Base-by-base conservation (phyloP, 2,888 invertebrate species). In the Tolmerus cingulatus region DNA sequence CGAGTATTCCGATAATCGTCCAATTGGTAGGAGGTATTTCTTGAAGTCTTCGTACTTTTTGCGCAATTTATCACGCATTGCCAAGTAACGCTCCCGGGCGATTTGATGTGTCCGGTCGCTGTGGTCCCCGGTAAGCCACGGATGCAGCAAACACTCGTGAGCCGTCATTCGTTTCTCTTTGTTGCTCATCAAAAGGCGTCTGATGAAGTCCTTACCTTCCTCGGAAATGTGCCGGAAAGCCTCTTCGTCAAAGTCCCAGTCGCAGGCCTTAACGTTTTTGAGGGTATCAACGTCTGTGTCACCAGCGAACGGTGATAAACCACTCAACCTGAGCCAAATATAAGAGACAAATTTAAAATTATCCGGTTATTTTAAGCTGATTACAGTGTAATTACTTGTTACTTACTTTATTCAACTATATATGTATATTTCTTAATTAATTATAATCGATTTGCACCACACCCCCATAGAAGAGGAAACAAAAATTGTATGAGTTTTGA, bases 131-230 rank as follows among this genome's bases (percentile, higher is more conserved):
- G 96, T 96, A 90, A 99, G 93, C 99, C 99, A 99, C 74, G 97
- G 94, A 94, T 99, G 99, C 87, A 97, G 93, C 55, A 99, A 93
- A 91, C 99, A 98, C 93, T 99, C 99, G 94, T 99, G 98, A 0
- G 99, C 98, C 0, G 98, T 99, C 97, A 99, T 96, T 91, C 99
- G 97, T 92, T 98, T 97, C 96, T 98, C 98, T 93, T 98, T 99
- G 92, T 96, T 98, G 92, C 97, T 96, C 88, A 98, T 94, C 16
- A 99, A 95, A 88, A 99, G 94, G 91, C 97, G 95, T 90, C 96
- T 95, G 92, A 99, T 99, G 93, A 99, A 99, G 94, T 99, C 99
- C 94, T 97, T 99, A 90, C 97, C 99, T 92, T 99, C 98, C 87
- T 97, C 97, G 0, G 99, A 99, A 86, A 99, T 98, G 91, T 96